phyloP scores from a whole-genome alignment of 2,888 invertebrate species.

The Amphipyra berbera region DNA sequence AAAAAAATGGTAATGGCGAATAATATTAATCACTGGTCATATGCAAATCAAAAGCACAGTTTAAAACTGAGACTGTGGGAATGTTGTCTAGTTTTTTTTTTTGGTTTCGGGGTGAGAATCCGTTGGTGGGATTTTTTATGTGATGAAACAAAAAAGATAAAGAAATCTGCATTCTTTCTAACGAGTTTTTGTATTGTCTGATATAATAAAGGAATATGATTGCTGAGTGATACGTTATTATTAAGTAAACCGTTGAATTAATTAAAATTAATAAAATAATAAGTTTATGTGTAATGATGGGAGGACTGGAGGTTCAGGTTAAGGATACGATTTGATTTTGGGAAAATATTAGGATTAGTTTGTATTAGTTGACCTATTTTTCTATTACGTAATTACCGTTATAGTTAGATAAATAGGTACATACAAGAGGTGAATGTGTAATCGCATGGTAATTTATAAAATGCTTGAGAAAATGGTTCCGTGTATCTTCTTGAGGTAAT shows the following conservation, averaged over 20 bases:
- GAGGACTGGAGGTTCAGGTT: neutral
- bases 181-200: constrained; percentile 46
- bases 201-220: constrained; percentile 16
- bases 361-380: too few species aligned
- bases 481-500: too few species aligned
- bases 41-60: constrained; percentile 80
- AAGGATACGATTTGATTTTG: too few species aligned
- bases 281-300: neutral
- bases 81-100: constrained; percentile 68
- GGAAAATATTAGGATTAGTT: too few species aligned
- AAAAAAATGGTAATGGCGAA: constrained; percentile 76
- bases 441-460: too few species aligned
- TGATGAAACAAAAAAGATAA: constrained; percentile 56
- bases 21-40: constrained; percentile 82
- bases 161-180: constrained; percentile 44
- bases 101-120: constrained; percentile 63
- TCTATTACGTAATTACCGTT: too few species aligned
- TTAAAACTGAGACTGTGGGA: constrained; percentile 77
- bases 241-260: constrained; percentile 45
- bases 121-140: constrained; percentile 60
- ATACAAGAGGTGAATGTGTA: too few species aligned
- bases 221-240: constrained; percentile 17
- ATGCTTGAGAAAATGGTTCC: too few species aligned
- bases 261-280: constrained; percentile 10
- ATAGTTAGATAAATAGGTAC: too few species aligned